Evolutionary conservation across 2,888 invertebrate genomes (phyloP), one percentile per base, ranked within the genome.

Genomic region (Psylliodes chrysocephalus): DNA sequence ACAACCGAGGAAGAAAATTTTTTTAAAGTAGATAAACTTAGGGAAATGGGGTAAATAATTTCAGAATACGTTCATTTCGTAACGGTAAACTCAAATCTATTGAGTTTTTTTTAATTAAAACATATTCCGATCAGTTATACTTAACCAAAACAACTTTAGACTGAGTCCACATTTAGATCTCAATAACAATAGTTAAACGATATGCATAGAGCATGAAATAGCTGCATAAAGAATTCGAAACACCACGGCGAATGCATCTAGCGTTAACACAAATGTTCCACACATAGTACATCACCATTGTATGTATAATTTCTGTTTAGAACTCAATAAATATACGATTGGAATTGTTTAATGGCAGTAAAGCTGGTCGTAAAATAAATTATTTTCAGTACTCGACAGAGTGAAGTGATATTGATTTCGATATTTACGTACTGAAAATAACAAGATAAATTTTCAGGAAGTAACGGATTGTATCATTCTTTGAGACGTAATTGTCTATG

Each of bases 321-420:
- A 56, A 64, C 60, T 63, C 69, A 59, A 70, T 72, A 72, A 70
- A 72, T 72, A 72, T 71, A 70, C 67, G 66, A 61, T 66, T 60
- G 67, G 68, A 68, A 71, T 71, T 73, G 70, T 71, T 71, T 70
- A 71, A 70, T 68, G 60, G 71, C 69, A 64, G 70, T 72, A 72
- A 73, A 71, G 70, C 57, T 59, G 66, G 44, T 66, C 68, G 63
- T 71, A 71, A 73, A 71, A 73, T 71, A 71, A 73, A 73, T 71
- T 68, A 73, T 73, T 69, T 71, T 28, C 49, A 49, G 28, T 30
- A 30, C 28, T 52, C 19, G 52, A 35, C 35, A 15, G 22, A 38
- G 25, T 52, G 38, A 38, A 38, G 35, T 52, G 52, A 52, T 52
- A 52, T 52, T 52, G 52, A 52, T 52, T 52, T 52, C 38, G 52